A percentile compares a stretch with the other conserved stretches of the same genome.
Conservation (phyloP, 92 coral and sea anemone genomes). For the Phenganax marumi region DNA sequence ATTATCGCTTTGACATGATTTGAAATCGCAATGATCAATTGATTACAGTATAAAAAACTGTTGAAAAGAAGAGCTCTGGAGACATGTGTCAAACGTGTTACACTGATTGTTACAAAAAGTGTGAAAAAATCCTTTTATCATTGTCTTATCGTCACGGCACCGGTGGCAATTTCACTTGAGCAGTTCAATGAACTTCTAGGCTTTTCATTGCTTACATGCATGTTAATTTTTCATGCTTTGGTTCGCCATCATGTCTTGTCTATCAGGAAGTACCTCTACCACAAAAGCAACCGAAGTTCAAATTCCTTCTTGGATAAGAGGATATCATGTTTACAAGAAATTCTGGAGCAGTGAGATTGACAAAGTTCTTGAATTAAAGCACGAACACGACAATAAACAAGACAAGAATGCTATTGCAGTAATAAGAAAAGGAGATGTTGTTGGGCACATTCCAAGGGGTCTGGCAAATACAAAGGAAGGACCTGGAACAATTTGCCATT, state of each 20-base stretch:
- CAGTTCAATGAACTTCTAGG: too few species aligned
- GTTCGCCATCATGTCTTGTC: neutral
- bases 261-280: neutral
- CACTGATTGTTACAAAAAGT: neutral
- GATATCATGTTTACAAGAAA: constrained; percentile 57
- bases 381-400: constrained; percentile 44
- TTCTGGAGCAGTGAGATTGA: constrained; percentile 45
- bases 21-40: neutral
- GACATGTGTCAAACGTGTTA: neutral
- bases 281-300: constrained; percentile 26
- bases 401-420: constrained; percentile 54
- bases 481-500: constrained; percentile 23
- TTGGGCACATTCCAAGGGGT: constrained; percentile 51
- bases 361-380: constrained; percentile 47
- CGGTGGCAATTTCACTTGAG: neutral
- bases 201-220: neutral
- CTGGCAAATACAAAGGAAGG: constrained; percentile 28
- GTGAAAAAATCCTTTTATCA: neutral
- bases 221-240: neutral
- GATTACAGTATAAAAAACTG: neutral
- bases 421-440: constrained; percentile 42
- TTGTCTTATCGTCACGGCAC: neutral
- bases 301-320: constrained; percentile 44
- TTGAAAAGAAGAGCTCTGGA: neutral
- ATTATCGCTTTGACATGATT: constrained; percentile 42